These are phyloP conservation scores for Spongilla lacustris DNA, from an alignment of 37 sponge, comb jelly and placozoan genomes.

Conservation along the genomic window DNA sequence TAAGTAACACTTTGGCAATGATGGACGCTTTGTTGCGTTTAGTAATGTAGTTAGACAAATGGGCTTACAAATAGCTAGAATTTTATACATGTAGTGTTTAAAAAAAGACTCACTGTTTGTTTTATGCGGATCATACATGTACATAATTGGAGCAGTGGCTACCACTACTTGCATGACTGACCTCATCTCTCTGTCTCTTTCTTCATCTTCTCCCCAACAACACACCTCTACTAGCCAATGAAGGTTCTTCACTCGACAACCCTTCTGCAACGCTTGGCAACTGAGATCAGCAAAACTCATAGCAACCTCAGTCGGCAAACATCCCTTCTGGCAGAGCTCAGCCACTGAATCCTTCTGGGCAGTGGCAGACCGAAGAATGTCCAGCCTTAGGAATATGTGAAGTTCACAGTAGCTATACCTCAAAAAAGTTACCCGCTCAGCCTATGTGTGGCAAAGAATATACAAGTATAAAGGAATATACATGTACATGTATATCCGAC, in stretches of 20 bases:
- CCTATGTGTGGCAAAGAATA: neutral
- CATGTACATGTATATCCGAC: too few species aligned
- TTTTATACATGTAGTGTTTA: too few species aligned
- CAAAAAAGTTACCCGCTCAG: slow-evolving; percentile 3
- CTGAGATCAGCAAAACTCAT: slow-evolving; percentile 43
- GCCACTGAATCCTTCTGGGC: slow-evolving; percentile 46
- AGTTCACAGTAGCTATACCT: slow-evolving; percentile 54
- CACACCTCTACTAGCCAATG: slow-evolving; percentile 46
- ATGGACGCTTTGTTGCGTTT: too few species aligned
- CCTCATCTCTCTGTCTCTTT: slow-evolving; percentile 30
- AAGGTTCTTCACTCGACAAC: neutral
- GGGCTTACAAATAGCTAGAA: too few species aligned
- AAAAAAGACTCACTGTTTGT: too few species aligned
- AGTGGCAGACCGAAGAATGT: slow-evolving; percentile 42
- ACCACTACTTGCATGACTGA: neutral
- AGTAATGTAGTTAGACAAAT: too few species aligned
- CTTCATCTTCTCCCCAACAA: slow-evolving; percentile 47
- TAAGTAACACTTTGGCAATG: too few species aligned
- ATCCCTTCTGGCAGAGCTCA: neutral
- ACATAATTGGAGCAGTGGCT: too few species aligned
- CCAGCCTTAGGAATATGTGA: slow-evolving; percentile 35
- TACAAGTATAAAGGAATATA: neutral
- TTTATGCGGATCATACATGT: too few species aligned
- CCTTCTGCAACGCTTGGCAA: slow-evolving; percentile 16
- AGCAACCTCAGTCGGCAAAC: slow-evolving; percentile 14